Base-by-base conservation (phyloP, 64 coral and sea anemone genomes). In the Hydrozoanthus tunicans region DNA sequence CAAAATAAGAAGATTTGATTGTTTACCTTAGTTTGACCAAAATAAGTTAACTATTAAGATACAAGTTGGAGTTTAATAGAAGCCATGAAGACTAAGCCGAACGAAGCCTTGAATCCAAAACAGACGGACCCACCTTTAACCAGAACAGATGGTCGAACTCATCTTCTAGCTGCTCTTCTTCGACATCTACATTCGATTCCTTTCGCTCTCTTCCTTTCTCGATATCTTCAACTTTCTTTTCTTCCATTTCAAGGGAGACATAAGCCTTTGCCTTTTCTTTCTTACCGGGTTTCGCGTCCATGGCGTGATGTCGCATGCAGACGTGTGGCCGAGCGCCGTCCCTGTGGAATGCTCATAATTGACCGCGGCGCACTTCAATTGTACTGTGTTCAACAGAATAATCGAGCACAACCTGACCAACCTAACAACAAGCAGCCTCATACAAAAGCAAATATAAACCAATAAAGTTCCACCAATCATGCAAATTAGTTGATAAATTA, bases 381-480 rank as follows among this genome's bases (percentile, higher is more conserved):
- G 15, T 83, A 83, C 15, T 83, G 81, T 51, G 13, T 62, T 68
- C 15, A 17, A 5, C 60, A 6, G 26, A 66, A 66, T 17, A 66
- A 53, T 32, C 6, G 61, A 83, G 17, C 17, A 81, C 3, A 59
- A 7, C 58, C 61, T 6, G 58, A 12, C 80, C 64, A 83, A 68
- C 80, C 59, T 14, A 58, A 63, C 10, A 78, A 67, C 51, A 54
- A 15, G 7, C 62, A 6, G 14, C 6, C 62, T 68, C 63, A 11
- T 15, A 53, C 51, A 83, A 83, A 68, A 65, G 62, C 81, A 83
- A 83, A 83, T 83, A 83, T 63, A 78, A 64, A 82, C 80, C 80
- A 82, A 82, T 82, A 43, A 25, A 64, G 59, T 52, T 83, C 15
- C 15, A 13, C 81, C 62, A 68, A 83, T 67, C 81, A 83, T 83